Base-by-base conservation (phyloP, 2,797 vertebrate species). In the Psittacula derbiana region DNA sequence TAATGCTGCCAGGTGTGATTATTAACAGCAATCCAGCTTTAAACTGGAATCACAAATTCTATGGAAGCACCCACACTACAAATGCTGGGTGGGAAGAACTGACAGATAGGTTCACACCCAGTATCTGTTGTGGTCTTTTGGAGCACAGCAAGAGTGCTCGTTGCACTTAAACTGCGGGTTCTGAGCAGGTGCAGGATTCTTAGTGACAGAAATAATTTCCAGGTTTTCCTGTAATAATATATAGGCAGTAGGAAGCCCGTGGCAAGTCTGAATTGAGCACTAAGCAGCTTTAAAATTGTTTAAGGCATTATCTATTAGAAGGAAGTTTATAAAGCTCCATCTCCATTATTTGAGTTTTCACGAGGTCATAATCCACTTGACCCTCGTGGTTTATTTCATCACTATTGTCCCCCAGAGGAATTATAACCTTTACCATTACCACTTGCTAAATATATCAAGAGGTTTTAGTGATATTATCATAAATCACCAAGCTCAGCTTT, bases 351-450 rank as follows among this genome's bases (percentile, higher is more conserved):
- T 61, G 80, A 92, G 90, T 95, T 97, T 96, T 95, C 93, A 93
- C 10, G 16, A 95, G 96, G 96, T 96, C 94, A 80, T 96, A 90
- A 96, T 96, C 94, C 96, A 95, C 80, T 96, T 97, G 96, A 96
- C 95, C 95, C 94, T 82, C 3, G 5, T 87, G 94, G 95, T 95
- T 96, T 97, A 95, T 96, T 96, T 96, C 95, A 95, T 95, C 94
- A 71, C 93, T 94, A 46, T 89, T 94, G 93, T 92, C 88, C 91
- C 94, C 96, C 96, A 92, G 71, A 96, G 96, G 96, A 95, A 96
- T 97, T 95, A 96, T 92, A 96, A 94, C 95, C 94, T 96, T 95
- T 96, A 93, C 85, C 80, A 91, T 95, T 93, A 94, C 88, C 88
- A 89, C 92, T 96, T 4, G n/a, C 94, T 95, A 96, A 96, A 96